Base-by-base conservation (phyloP, 2,888 invertebrate species). In the Cheilosia scutellata region DNA sequence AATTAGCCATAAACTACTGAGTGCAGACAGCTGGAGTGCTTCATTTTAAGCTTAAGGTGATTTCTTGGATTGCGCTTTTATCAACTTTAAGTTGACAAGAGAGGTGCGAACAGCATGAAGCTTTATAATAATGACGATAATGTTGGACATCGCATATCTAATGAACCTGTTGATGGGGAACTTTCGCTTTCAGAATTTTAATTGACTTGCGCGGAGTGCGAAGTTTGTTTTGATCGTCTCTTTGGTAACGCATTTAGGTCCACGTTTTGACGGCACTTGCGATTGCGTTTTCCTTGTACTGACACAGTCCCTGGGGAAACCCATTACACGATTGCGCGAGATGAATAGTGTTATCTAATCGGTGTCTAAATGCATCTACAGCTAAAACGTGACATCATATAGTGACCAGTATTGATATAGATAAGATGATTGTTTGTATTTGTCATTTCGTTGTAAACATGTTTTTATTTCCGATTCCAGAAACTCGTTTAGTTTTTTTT, bases 151-250 rank as follows among this genome's bases (percentile, higher is more conserved):
- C 37, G 37, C 57, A 84, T 80, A 55, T 47, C 70, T 44, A 72
- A 75, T 75, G 63, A 72, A 68, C 42, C 20, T 9, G 25, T 40
- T 51, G 63, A 11, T 29, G 44, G 44, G 57, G 16, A 84, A 84
- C 79, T 83, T 83, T 84, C 84, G 75, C 31, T 84, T 80, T 75
- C 40, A 84, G 80, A 84, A 84, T 84, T 65, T 77, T 66, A 37
- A 79, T 65, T 68, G 68, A 51, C 55, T 20, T 29, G 13, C 20
- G 40, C 11, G 20, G 27, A 27, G 11, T 31, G n/a, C n/a, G 25
- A 27, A 31, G 55, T 77, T 57, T 62, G 63, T 70, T 83, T 49
- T 78, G 66, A 55, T 72, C 47, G 72, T 49, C 33, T 44, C 44
- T 55, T 27, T 65, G 72, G 29, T 31, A 11, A 47, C 20, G 55